Evolutionary conservation across 2,888 invertebrate genomes (phyloP).

Genomic region (Ectropis crepuscularia): DNA sequence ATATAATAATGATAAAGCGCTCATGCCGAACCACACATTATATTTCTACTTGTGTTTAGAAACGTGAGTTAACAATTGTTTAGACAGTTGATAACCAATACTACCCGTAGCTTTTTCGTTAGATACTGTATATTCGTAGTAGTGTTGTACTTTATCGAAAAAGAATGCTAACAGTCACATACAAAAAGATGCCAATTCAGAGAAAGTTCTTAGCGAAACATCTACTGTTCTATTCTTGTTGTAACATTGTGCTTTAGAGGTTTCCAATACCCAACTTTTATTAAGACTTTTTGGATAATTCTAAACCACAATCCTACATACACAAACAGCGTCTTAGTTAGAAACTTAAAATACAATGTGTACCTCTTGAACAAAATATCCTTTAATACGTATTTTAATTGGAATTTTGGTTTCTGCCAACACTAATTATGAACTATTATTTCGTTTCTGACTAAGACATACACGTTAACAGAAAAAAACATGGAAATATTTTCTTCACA

Average conservation of each 20-base stretch:
- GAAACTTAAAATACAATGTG: not conserved
- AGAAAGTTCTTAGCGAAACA: not conserved
- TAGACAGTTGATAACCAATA: conserved; percentile 24
- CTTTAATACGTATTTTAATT: too few relatives aligned
- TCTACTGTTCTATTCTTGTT: not conserved
- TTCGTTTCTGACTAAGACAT: conserved; percentile 8
- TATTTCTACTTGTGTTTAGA: conserved; percentile 11
- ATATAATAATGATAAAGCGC: conserved; percentile 2
- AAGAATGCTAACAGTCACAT: conserved; percentile 37
- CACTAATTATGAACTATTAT: too few relatives aligned
- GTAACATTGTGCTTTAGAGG: conserved; percentile 3
- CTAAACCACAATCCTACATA: conserved; percentile 9
- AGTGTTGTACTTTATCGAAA: conserved; percentile 16
- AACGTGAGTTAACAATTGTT: conserved; percentile 21
- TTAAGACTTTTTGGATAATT: not conserved
- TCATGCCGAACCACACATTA: not conserved
- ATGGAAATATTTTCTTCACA: too few relatives aligned
- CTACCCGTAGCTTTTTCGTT: conserved; percentile 28
- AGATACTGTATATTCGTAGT: conserved; percentile 18
- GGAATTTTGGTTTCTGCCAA: too few relatives aligned
- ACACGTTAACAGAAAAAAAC: too few relatives aligned
- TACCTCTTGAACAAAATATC: too few relatives aligned
- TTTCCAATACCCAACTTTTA: not conserved
- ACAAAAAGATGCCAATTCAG: conserved; percentile 34
- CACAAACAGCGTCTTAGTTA: not conserved